Base-by-base conservation (phyloP, 2,113 vertebrate genomes). In the Passerina amoena region DNA sequence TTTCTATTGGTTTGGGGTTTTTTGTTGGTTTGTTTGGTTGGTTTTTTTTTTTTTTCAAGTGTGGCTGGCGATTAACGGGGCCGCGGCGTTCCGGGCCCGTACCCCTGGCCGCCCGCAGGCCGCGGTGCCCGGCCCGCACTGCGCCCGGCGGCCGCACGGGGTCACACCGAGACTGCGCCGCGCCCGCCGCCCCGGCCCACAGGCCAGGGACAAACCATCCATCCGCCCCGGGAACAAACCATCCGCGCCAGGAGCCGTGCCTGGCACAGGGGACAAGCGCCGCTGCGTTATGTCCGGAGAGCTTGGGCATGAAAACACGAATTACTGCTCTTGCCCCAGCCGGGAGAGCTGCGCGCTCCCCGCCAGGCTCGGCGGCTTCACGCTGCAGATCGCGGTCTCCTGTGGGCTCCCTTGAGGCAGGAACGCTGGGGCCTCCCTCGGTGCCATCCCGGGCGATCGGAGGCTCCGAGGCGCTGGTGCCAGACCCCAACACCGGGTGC, bases 91-190 rank as follows among this genome's bases (percentile, higher is more conserved):
- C 4, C 3, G 8, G 40, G 2, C 3, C 6, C 1, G 25, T 2
- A 2, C 10, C 48, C 6, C 5, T 0, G 33, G 9, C 30, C 23
- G 31, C 31, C 54, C 31, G 4, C 54, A 22, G 54, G 54, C 54
- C 54, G 54, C 54, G 31, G 35, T 8, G 59, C 42, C 15, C 8
- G n/a, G 37, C 61, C 73, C 54, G 87, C 90, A 37, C 80, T 94
- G 91, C 95, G 11, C 61, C n/a, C 21, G 56, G 38, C 81, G 54
- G 89, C 94, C 96, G 93, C 96, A 80, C 50, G 94, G 94, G 68
- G 96, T 90, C 96, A 95, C 70, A 80, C 86, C 91, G 84, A 79
- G 79, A 68, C 87, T 37, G 53, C 59, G 10, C 38, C 89, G 83
- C 44, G 88, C 65, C 48, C 15, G 75, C 28, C 31, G 48, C 31